Conservation (phyloP, 2,888 invertebrate genomes). For the Pseudanteris insignis region DNA sequence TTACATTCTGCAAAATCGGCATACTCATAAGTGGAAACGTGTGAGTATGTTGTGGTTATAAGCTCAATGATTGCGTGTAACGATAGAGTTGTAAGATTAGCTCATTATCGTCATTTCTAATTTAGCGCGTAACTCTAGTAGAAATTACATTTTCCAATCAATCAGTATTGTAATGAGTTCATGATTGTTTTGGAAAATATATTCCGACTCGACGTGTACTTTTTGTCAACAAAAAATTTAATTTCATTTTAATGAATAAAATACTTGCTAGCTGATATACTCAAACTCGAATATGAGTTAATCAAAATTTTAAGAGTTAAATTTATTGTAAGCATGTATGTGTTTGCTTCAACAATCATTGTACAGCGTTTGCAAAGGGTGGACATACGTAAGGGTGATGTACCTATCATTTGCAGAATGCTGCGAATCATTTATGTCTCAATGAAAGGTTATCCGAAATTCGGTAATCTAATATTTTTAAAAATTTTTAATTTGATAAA, state of each 20-base stretch:
- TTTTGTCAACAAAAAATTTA: too few relatives aligned
- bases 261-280: too few relatives aligned
- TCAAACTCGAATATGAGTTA: too few relatives aligned
- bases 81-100: slow-evolving; percentile 35
- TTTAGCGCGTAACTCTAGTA: slow-evolving; percentile 1
- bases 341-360: background rate
- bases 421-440: slow-evolving; percentile 41
- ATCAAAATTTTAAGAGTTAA: too few relatives aligned
- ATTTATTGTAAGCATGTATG: too few relatives aligned
- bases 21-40: slow-evolving; percentile 43
- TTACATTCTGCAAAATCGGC: slow-evolving; percentile 61
- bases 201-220: too few relatives aligned
- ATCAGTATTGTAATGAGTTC: too few relatives aligned
- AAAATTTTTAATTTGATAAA: too few relatives aligned
- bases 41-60: slow-evolving; percentile 41
- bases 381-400: slow-evolving; percentile 23
- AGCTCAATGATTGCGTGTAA: slow-evolving; percentile 45
- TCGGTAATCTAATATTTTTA: too few relatives aligned
- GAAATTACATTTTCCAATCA: background rate
- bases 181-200: too few relatives aligned
- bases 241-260: too few relatives aligned
- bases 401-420: slow-evolving; percentile 50
- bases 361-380: slow-evolving; percentile 19
- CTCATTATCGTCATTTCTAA: slow-evolving; percentile 9
- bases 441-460: slow-evolving; percentile 37